Conservation (phyloP, 2,888 invertebrate genomes). For the Cephonodes hylas region DNA sequence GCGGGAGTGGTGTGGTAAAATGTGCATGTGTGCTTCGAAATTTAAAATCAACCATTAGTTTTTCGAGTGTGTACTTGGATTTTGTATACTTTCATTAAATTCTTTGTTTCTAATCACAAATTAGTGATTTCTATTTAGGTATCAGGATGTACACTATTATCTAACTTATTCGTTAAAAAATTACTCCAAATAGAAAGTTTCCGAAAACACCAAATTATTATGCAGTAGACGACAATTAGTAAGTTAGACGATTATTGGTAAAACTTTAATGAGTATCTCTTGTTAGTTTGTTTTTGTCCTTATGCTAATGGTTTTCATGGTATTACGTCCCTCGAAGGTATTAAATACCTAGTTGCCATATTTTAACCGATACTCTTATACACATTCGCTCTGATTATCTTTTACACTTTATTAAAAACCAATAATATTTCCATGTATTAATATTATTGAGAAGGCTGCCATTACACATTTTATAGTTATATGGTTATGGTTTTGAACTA, state of each 20-base stretch:
- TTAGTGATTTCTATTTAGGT: neutral
- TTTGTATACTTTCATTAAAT: conserved; percentile 9
- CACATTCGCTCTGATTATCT: too few species aligned
- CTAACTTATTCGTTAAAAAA: neutral
- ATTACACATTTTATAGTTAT: too few species aligned
- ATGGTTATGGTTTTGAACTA: too few species aligned
- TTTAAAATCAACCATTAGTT: conserved; percentile 37
- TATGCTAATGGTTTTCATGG: too few species aligned
- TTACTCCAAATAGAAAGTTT: neutral
- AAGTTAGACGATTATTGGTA: neutral
- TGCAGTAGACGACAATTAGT: neutral
- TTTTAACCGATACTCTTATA: too few species aligned
- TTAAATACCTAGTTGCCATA: too few species aligned
- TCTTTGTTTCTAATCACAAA: neutral
- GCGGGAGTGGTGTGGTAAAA: conserved; percentile 47
- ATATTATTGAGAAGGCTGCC: too few species aligned
- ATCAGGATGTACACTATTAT: neutral
- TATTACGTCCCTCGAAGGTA: too few species aligned
- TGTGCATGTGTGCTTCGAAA: conserved; percentile 33
- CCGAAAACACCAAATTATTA: neutral
- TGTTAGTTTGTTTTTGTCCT: neutral
- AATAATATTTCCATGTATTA: too few species aligned
- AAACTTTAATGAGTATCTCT: neutral
- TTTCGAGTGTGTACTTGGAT: conserved; percentile 18
- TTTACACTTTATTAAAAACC: too few species aligned